These are phyloP conservation scores for Cataglyphis hispanica DNA, from an alignment of 1,140 invertebrate genomes.

Conservation along the genomic window DNA sequence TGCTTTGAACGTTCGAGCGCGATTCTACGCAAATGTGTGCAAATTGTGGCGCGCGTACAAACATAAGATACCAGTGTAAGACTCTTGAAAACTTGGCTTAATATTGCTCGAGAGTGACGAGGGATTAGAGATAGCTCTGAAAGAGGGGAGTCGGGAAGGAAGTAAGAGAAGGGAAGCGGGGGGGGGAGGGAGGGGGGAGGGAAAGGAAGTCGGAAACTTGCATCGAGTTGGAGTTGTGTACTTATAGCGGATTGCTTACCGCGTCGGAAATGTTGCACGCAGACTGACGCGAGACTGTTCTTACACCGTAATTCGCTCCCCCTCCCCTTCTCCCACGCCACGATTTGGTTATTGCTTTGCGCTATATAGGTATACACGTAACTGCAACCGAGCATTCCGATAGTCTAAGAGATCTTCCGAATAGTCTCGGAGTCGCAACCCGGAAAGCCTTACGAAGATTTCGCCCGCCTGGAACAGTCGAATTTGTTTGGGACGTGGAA, in stretches of 20 bases:
- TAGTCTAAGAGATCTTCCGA: slow-evolving; percentile 60
- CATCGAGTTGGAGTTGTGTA: slow-evolving; percentile 50
- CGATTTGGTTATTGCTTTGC: slow-evolving; percentile 67
- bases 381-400: slow-evolving; percentile 43
- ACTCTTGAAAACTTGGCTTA: slow-evolving; percentile 62
- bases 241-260: slow-evolving; percentile 68
- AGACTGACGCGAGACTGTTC: slow-evolving; percentile 68
- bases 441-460: not conserved
- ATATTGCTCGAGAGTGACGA: slow-evolving; percentile 63
- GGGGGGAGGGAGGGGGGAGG: not conserved
- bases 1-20: slow-evolving; percentile 37
- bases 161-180: not conserved
- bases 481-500: not conserved
- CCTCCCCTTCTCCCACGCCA: not conserved
- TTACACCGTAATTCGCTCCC: slow-evolving; percentile 12
- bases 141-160: not conserved
- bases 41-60: slow-evolving; percentile 39
- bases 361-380: slow-evolving; percentile 29
- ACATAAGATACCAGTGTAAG: slow-evolving; percentile 30
- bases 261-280: slow-evolving; percentile 67
- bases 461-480: not conserved
- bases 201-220: slow-evolving; percentile 55
- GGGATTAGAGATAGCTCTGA: slow-evolving; percentile 58
- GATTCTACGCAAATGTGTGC: slow-evolving; percentile 18
- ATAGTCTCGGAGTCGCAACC: not conserved